Base-by-base conservation (phyloP, 2,797 vertebrate genomes). In the Liparis tanakae region DNA sequence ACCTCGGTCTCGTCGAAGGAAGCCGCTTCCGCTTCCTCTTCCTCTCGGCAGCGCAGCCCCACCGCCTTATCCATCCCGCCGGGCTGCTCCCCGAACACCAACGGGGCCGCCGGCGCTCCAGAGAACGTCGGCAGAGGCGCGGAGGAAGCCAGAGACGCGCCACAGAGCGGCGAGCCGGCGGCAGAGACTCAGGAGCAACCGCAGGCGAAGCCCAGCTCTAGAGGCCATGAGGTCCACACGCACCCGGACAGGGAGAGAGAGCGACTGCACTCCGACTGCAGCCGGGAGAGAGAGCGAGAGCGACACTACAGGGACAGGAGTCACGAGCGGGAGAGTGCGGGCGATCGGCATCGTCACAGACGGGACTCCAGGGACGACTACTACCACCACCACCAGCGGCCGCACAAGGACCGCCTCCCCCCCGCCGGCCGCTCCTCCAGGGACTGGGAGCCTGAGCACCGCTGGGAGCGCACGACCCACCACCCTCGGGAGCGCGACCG, bases 241-340 rank as follows among this genome's bases (percentile, higher is more conserved):
- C 88, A 81, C 37, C 39, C 87, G 82, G 85, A 93, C 25, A 43
- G 92, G 12, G 94, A 92, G 8, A 87, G 89, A 59, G 84, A 87
- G 4, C 89, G 93, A 4, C 81, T 76, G 20, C 87, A 91, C 67
- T 94, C 85, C 44, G 90, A 91, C 58, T 62, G 76, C 33, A 82
- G 85, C 83, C 85, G 83, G 83, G 87, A 92, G 46, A 86, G 83
- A 84, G 87, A 92, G 46, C 43, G 75, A 25, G 88, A 90, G 2
- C 74, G 81, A 70, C 87, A 91, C 0, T 94, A 95, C 48, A 85
- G 90, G 20, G 79, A 88, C 17, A 65, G 94, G 57, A 94, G 92
- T 72, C 92, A 90, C 72, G 93, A 94, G 10, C 88, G 89, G 33
- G 91, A 94, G 17, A 78, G 81, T 17, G 79, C 83, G 8, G 0